Evolutionary conservation across 2,888 invertebrate species (phyloP), one percentile per base, ranked within the genome.

Genomic region (Lasioglossum malachurum): DNA sequence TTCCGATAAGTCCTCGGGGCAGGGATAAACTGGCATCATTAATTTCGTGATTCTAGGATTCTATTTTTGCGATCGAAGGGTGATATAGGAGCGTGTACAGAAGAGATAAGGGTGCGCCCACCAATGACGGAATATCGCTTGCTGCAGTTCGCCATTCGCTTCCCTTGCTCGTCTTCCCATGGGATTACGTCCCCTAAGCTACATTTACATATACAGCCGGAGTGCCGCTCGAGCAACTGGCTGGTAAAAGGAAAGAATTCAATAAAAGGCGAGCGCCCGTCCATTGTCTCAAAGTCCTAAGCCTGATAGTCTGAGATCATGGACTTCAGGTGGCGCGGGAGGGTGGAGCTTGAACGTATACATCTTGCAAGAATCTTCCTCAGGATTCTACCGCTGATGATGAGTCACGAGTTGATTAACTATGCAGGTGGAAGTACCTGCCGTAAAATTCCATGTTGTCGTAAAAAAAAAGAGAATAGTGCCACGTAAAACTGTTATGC

Each of bases 121-220:
- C 67, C 90, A 81, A 87, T 89, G 89, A 91, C 80, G 49, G 86
- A 89, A 87, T 91, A 91, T 88, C 87, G 85, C 83, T 80, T 79
- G 78, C 82, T 91, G 86, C 88, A 89, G 88, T 86, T 83, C 89
- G 31, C 81, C 88, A 41, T 57, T 80, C 77, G 83, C 74, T 72
- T 85, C 88, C 88, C 88, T 87, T 79, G 83, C 81, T 78, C 87
- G 83, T 82, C 88, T 83, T 92, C 46, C 91, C 91, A 77, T 82
- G 88, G 93, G 93, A 93, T 94, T 93, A 93, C 90, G 91, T 87
- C 92, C 93, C 91, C 89, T 80, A 88, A 87, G 90, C 76, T 89
- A 92, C 92, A 94, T 94, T 94, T 94, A 93, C 93, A 94, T 94
- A 93, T 84, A 93, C 91, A 90, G 84, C 80, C 87, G 84, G 85